These are phyloP conservation scores for Amphilophus citrinellus DNA, from an alignment of 2,113 vertebrate species.

Conservation along the genomic window DNA sequence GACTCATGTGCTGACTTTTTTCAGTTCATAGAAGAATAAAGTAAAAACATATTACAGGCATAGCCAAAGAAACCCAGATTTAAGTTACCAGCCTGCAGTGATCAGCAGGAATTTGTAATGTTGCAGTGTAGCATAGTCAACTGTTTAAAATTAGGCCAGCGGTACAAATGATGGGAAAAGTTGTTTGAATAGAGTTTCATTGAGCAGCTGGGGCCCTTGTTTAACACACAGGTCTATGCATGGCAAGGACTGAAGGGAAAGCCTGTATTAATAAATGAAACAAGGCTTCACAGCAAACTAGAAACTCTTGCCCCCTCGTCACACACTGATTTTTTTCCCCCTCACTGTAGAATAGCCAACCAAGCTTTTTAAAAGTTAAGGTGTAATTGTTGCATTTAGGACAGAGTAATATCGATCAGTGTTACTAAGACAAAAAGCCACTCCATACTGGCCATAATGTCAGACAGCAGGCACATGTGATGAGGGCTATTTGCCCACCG, in stretches of 20 bases:
- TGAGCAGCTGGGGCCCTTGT: conserved; percentile 4
- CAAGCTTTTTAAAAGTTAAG: conserved; percentile 57
- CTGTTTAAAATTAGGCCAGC: conserved; percentile 25
- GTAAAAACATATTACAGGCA: neutral
- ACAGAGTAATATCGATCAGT: conserved; percentile 50
- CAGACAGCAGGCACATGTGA: conserved; percentile 27
- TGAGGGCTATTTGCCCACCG: conserved; percentile 29
- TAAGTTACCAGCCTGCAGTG: neutral
- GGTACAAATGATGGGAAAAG: conserved; percentile 8
- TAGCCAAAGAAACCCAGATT: neutral
- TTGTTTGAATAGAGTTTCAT: conserved; percentile 17
- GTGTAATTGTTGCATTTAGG: conserved; percentile 68
- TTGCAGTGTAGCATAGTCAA: neutral
- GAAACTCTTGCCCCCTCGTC: neutral
- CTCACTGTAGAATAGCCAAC: conserved; percentile 35
- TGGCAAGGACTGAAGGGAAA: conserved; percentile 4
- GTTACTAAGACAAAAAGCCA: conserved; percentile 26
- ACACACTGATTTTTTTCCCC: conserved; percentile 39
- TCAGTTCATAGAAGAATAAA: neutral
- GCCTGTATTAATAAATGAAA: conserved; percentile 42
- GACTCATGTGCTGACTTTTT: neutral
- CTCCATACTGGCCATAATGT: conserved; percentile 24
- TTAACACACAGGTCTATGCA: conserved; percentile 20
- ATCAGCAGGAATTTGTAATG: conserved; percentile 2
- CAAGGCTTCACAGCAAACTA: conserved; percentile 9